A percentile compares a stretch with the other conserved stretches of the same genome.
Conservation (phyloP, 2,797 vertebrate genomes). For the Eospalax fontanierii region DNA sequence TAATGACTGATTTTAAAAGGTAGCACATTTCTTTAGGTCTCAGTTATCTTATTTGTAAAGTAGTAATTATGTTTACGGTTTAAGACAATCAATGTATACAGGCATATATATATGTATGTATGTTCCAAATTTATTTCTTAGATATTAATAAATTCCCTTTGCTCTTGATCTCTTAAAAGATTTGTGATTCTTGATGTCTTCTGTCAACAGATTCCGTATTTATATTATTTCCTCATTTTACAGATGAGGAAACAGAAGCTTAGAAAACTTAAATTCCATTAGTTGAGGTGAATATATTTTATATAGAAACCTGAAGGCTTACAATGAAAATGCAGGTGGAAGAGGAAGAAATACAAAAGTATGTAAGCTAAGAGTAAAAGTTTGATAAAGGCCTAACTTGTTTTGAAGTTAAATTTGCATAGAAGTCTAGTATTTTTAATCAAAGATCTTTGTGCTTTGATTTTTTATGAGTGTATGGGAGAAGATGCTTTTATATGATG, state of each 20-base stretch:
- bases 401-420: constrained; percentile 32
- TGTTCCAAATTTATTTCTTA: background rate
- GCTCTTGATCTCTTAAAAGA: background rate
- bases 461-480: background rate
- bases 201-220: background rate
- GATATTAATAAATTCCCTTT: background rate
- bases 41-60: background rate
- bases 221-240: constrained; percentile 1
- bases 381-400: background rate
- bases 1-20: background rate
- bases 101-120: background rate
- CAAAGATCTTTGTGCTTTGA: background rate
- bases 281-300: background rate
- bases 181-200: constrained; percentile 11
- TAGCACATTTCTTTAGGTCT: background rate
- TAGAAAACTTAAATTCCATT: background rate
- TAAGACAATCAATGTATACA: background rate
- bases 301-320: background rate
- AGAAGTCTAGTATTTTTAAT: background rate
- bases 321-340: background rate
- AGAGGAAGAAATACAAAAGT: background rate
- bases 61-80: constrained; percentile 26
- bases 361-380: background rate
- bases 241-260: background rate
- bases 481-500: background rate